Conservation (phyloP, 2,113 vertebrate species). For the Pterocles burchelli region DNA sequence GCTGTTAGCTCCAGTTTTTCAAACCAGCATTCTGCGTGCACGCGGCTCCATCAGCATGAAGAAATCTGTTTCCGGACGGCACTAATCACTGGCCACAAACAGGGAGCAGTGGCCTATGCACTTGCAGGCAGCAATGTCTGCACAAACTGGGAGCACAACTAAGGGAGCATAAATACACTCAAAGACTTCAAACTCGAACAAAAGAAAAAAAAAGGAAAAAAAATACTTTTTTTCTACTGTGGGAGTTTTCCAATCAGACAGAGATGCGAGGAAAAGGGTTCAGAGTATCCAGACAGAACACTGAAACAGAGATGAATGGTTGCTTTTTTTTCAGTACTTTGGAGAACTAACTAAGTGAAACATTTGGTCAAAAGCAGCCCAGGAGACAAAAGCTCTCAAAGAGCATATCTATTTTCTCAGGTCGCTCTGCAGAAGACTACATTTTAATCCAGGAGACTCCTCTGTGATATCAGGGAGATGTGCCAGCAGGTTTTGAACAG, state of each 20-base stretch:
- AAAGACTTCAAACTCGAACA: neutral
- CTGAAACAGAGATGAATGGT: neutral
- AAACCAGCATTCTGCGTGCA: neutral
- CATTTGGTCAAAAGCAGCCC: neutral
- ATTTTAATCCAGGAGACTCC: neutral
- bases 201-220: neutral
- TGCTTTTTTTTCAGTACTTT: neutral
- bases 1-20: neutral
- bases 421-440: neutral
- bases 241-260: neutral
- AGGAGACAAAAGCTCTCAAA: neutral
- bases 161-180: neutral
- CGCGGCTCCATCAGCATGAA: rapidly evolving
- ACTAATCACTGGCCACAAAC: neutral
- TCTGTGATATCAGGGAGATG: neutral
- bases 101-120: neutral
- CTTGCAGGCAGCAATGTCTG: neutral
- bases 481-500: neutral
- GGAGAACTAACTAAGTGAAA: neutral
- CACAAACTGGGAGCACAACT: neutral
- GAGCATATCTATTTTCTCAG: neutral
- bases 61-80: neutral
- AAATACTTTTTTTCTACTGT: neutral
- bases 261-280: neutral
- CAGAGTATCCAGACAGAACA: neutral